A percentile compares a stretch with the other conserved stretches of the same genome.
Conservation (phyloP, 2,888 invertebrate genomes). For the Coremacera marginata region DNA sequence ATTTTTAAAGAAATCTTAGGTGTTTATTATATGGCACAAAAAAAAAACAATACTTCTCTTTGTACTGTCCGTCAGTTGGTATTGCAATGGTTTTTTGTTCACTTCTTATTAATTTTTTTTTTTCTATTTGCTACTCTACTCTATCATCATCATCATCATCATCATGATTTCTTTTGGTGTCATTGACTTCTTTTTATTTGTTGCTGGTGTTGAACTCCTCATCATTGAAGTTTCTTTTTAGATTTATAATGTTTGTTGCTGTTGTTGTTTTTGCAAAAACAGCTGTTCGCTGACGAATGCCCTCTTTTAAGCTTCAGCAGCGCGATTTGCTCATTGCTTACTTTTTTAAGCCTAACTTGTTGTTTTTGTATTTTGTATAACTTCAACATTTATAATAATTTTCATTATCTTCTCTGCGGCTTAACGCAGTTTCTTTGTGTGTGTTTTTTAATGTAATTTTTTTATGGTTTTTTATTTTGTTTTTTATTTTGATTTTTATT, state of each 20-base stretch:
- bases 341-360: neutral
- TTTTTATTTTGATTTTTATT: neutral
- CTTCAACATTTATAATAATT: neutral
- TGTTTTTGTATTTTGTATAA: conserved; percentile 1
- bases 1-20: neutral
- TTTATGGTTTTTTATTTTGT: neutral
- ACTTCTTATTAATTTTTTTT: neutral
- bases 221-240: conserved; percentile 11
- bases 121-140: conserved; percentile 1
- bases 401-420: neutral
- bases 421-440: neutral
- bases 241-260: neutral
- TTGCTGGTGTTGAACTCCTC: conserved; percentile 13
- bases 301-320: neutral
- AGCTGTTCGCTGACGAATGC: neutral
- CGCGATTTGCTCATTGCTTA: neutral
- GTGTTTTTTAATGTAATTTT: neutral
- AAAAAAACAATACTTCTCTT: neutral
- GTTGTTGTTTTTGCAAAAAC: conserved; percentile 2
- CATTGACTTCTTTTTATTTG: conserved; percentile 19
- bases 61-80: neutral
- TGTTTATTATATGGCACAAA: neutral
- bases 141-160: neutral
- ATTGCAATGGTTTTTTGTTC: neutral
- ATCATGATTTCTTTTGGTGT: conserved; percentile 30